Evolutionary conservation across 2,888 invertebrate genomes (phyloP), one percentile per base, ranked within the genome.

Genomic region (Ochlodes sylvanus): DNA sequence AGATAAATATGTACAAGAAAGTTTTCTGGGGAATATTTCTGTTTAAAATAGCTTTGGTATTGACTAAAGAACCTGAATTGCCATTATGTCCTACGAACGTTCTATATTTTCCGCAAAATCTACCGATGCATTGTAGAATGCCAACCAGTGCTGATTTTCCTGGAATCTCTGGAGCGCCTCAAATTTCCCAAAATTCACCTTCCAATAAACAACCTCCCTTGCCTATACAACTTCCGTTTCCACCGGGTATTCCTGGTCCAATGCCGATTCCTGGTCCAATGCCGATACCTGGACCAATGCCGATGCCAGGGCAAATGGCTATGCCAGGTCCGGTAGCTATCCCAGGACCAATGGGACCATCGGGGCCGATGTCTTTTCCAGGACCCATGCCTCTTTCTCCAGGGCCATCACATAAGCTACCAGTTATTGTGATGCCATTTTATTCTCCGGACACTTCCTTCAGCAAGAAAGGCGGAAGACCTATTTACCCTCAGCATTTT

Each of bases 71-170:
- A 41, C 79, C 81, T 1, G 84, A 87, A 2, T 77, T 92, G 38
- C 92, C 92, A 7, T 63, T 82, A 76, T 92, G 92, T 73, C 92
- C 92, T 1, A 84, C 85, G 1, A 82, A 84, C 52, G 74, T 89
- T 41, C 79, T 86, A 54, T 92, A 74, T 72, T 86, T 92, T 27
- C 92, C 92, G 17, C 91, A 91, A 77, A 83, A 77, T 54, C 77
- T 92, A 15, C 92, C 92, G 0, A 88, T 92, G 91, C 92, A 92
- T 73, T 92, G 92, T 68, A 84, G 89, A n/a, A 80, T 92, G 87
- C 86, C 88, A 21, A 77, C 77, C 9, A 79, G 70, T 55, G 73
- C 74, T 15, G 72, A 72, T 58, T 44, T 57, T 42, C 76, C 75
- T 7, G 69, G 77, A 32, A 47, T 78, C 21, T 77, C 79, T 5